These are phyloP conservation scores for Schmidtea mediterranea DNA, from an alignment of 1,140 invertebrate genomes.

Conservation along the genomic window DNA sequence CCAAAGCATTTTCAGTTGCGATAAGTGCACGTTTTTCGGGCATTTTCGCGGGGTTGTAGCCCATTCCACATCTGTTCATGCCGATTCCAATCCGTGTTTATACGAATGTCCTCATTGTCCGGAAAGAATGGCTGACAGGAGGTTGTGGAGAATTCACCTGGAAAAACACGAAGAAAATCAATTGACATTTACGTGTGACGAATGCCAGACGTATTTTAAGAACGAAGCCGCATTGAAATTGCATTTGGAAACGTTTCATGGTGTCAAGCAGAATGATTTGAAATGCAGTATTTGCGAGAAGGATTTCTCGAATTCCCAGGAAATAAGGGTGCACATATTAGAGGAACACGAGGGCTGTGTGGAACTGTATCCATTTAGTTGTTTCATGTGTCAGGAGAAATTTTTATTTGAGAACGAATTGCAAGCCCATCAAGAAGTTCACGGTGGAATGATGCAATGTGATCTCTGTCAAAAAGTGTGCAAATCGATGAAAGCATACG, in stretches of 20 bases:
- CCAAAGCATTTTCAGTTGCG: constrained; percentile 4
- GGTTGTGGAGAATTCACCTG: neutral
- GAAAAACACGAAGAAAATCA: constrained; percentile 1
- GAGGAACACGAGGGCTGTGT: no score
- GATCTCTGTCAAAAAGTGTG: constrained; percentile 5
- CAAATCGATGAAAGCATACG: neutral
- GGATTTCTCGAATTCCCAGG: neutral
- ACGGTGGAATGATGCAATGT: neutral
- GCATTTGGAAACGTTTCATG: constrained; percentile 1
- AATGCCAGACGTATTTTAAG: neutral
- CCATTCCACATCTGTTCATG: neutral
- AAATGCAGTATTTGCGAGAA: neutral
- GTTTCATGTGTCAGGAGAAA: neutral
- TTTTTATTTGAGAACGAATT: neutral
- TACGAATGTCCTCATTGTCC: constrained; percentile 2
- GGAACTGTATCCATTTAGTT: neutral
- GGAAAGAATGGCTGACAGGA: neutral
- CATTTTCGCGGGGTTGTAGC: neutral
- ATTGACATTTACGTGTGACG: neutral
- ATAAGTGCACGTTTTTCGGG: constrained; percentile 1
- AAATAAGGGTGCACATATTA: neutral
- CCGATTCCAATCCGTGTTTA: constrained; percentile 1
- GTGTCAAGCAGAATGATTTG: neutral
- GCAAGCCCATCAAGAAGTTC: neutral
- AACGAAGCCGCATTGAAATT: neutral